Base-by-base conservation (phyloP, 1,140 invertebrate species). In the Platyscapa corneri region DNA sequence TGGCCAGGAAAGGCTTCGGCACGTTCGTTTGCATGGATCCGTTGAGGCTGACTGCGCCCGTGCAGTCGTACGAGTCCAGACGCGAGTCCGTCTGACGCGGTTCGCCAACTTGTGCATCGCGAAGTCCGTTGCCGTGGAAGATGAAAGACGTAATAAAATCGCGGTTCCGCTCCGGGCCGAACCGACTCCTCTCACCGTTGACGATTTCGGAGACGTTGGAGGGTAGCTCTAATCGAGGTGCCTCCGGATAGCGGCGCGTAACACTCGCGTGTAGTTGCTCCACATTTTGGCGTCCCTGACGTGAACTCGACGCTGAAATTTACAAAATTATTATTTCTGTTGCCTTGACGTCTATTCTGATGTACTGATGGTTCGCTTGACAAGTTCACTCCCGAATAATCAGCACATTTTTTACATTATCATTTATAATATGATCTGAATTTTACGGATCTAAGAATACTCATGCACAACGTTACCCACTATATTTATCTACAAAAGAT, bases 11-110 rank as follows among this genome's bases (percentile, higher is more conserved):
- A n/a, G 96, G 96, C 78, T 94, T 94, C 0, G 96, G 96, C 0
- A 96, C 96, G 91, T 95, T 96, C 46, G 94, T 96, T 89, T 97
- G 96, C 96, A 96, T 96, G 0, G 94, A 94, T 3, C 95, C 95
- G 86, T 95, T 95, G 3, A 96, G 90, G 90, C 94, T 96, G 1
- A 96, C 94, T 1, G 95, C 93, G 27, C 95, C 95, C n/a, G 93
- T 93, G 83, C 95, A 96, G 88, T 96, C 96, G 90, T 96, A 96
- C n/a, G 95, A 95, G 76, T 95, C 95, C 3, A 95, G 91, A 89
- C 95, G 94, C 0, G 93, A 93, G 90, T 96, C 95, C 83, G 0
- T 74, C 34, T 72, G 74, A 49, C 14, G 67, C 20, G 16, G 49
- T 27, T 27, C 60, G 37, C 42, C 23, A 16, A n/a, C n/a, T n/a